These are phyloP conservation scores for Azemiops feae DNA, from an alignment of 2,113 vertebrate species.

Conservation along the genomic window DNA sequence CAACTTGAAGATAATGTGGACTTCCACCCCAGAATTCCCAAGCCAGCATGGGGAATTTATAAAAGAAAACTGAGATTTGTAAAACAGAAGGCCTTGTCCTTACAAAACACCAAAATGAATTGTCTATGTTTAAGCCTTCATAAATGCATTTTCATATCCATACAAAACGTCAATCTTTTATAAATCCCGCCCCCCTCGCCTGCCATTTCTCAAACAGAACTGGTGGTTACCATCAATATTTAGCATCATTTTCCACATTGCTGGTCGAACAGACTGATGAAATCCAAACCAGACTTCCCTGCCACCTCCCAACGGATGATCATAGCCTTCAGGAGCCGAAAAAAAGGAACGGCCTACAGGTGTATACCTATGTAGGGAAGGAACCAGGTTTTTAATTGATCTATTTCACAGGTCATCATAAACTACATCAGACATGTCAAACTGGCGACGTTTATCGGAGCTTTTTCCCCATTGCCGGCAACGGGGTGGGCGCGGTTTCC, in stretches of 20 bases:
- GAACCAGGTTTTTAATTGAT: not conserved
- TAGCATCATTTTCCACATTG: slow-evolving; percentile 99
- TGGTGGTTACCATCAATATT: slow-evolving; percentile 91
- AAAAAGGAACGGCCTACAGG: slow-evolving; percentile 99
- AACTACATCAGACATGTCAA: not conserved
- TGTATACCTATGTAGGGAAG: slow-evolving; percentile 83
- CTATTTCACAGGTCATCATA: not conserved
- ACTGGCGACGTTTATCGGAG: too few relatives aligned
- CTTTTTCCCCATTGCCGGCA: too few relatives aligned
- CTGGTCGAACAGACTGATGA: slow-evolving; percentile 96
- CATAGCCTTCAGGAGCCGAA: slow-evolving; percentile 96
- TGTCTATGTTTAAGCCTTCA: not conserved
- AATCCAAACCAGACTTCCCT: slow-evolving; percentile 99
- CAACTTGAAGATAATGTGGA: not conserved
- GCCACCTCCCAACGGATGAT: slow-evolving; percentile 95
- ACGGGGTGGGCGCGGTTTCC: too few relatives aligned
- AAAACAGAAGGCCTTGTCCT: not conserved
- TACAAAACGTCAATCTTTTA: not conserved
- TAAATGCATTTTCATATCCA: not conserved
- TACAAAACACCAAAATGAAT: not conserved
- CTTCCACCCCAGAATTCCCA: not conserved
- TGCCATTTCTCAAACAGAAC: not conserved
- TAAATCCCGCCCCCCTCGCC: not conserved
- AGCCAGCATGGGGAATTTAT: not conserved
- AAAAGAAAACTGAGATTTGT: not conserved